phyloP scores from a whole-genome alignment of 2,888 invertebrate genomes.

The Petrophora chlorosata region DNA sequence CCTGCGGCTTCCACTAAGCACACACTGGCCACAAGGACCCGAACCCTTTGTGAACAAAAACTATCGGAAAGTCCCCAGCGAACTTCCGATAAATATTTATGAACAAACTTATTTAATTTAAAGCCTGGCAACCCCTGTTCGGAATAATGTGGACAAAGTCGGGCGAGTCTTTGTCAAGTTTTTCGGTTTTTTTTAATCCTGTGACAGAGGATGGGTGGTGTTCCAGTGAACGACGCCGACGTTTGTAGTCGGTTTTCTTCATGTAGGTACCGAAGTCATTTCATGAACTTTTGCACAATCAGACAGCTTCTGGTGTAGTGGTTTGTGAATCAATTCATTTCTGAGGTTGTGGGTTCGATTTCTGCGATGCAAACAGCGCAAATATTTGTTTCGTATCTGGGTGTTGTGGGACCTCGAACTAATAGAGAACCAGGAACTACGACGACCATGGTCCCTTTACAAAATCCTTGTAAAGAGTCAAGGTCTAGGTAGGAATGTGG shows the following conservation, averaged over 20 bases:
- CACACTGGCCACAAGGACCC: neutral
- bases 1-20: slow-evolving; percentile 1
- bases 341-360: too few species aligned
- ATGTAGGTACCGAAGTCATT: too few species aligned
- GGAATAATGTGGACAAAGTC: slow-evolving; percentile 20
- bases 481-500: too few species aligned
- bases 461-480: too few species aligned
- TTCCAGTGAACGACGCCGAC: neutral
- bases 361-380: too few species aligned
- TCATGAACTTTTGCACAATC: too few species aligned
- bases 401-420: too few species aligned
- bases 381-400: too few species aligned
- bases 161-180: slow-evolving; percentile 9
- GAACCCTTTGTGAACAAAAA: slow-evolving; percentile 20
- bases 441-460: too few species aligned
- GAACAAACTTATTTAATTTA: slow-evolving; percentile 26
- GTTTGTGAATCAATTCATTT: too few species aligned
- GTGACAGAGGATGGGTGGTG: neutral
- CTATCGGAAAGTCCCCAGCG: slow-evolving; percentile 12
- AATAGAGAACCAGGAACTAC: too few species aligned
- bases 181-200: slow-evolving; percentile 1
- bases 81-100: slow-evolving; percentile 24
- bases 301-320: too few species aligned
- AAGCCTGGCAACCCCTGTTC: slow-evolving; percentile 11
- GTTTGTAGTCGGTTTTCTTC: neutral